Base-by-base conservation (phyloP, 2,113 vertebrate species). In the Phrynosoma blainvillii region DNA sequence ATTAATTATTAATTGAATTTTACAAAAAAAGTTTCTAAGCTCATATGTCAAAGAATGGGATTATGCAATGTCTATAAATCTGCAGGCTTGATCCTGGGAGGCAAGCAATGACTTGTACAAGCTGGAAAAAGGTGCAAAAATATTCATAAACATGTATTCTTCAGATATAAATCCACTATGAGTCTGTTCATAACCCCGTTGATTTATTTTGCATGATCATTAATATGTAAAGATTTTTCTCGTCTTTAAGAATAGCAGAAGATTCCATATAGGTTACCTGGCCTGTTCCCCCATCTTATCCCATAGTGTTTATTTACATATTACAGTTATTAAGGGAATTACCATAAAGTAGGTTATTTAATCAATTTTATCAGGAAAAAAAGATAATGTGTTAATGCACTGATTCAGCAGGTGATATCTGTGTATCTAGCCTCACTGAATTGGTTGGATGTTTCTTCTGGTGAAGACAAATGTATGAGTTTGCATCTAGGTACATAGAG, bases 161-260 rank as follows among this genome's bases (percentile, higher is more conserved):
- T 88, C 54, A 68, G 59, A 75, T 76, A 54, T 88, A 76, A 68
- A 77, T 82, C 62, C 42, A 68, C 40, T 18, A 27, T 52, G 73
- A 68, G 77, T 40, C 59, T 2, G 16, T 21, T 56, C 59, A 78
- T 68, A 73, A 77, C 81, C 40, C 62, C 68, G n/a, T 11, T 32
- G 66, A 79, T 84, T 79, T 84, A 66, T 54, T 73, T 73, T 81
- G 66, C 86, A 81, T 88, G 73, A 68, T 68, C 47, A 88, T 83
- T 27, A 76, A 88, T 68, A 88, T 88, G 83, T 77, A 65, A 77
- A 65, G 59, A 47, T 3, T 52, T 87, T 77, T 68, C 68, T 30
- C 40, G n/a, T 3, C 8, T 66, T 76, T 79, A 66, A 62, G 14
- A 66, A 16, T 20, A 54, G 52, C 77, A 30, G 4, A 32, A 20